Percentiles rank a stretch among this genome's conserved stretches.
phyloP scores from a whole-genome alignment of 2,888 invertebrate genomes.

The Acanthosoma haemorrhoidale region DNA sequence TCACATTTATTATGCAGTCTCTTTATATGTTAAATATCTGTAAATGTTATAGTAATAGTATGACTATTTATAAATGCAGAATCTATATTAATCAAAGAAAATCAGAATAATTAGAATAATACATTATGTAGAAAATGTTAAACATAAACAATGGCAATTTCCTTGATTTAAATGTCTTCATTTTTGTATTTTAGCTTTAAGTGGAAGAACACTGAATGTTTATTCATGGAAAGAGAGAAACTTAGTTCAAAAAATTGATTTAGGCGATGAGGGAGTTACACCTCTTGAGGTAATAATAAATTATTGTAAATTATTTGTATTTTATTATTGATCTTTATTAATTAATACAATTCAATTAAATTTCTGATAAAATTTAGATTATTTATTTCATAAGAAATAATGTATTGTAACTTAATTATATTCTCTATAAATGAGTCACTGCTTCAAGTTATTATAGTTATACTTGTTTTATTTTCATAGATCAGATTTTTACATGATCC shows the following conservation, averaged over 20 bases:
- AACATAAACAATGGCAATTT: too few relatives aligned
- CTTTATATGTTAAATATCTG: too few relatives aligned
- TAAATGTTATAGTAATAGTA: too few relatives aligned
- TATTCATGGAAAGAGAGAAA: constrained; percentile 83
- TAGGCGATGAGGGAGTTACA: constrained; percentile 78
- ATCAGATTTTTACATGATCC: constrained; percentile 90
- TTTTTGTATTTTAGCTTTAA: constrained; percentile 51
- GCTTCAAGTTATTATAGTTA: background rate
- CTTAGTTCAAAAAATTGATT: constrained; percentile 76
- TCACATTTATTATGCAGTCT: too few relatives aligned
- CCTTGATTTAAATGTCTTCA: background rate
- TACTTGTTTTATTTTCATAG: background rate
- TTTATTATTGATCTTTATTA: too few relatives aligned
- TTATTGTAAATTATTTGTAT: background rate
- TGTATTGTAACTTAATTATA: background rate
- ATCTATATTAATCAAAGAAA: background rate
- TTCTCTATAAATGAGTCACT: background rate
- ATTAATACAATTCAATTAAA: too few relatives aligned
- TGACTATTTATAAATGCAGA: too few relatives aligned
- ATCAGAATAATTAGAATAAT: background rate
- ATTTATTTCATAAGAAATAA: background rate
- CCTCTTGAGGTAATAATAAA: constrained; percentile 67
- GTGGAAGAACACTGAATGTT: constrained; percentile 78
- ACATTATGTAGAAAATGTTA: too few relatives aligned
- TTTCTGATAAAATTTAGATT: too few relatives aligned